Percentiles rank a stretch among this genome's conserved stretches.
phyloP scores from a whole-genome alignment of 2,888 invertebrate species.

The Andricus quercusramuli region DNA sequence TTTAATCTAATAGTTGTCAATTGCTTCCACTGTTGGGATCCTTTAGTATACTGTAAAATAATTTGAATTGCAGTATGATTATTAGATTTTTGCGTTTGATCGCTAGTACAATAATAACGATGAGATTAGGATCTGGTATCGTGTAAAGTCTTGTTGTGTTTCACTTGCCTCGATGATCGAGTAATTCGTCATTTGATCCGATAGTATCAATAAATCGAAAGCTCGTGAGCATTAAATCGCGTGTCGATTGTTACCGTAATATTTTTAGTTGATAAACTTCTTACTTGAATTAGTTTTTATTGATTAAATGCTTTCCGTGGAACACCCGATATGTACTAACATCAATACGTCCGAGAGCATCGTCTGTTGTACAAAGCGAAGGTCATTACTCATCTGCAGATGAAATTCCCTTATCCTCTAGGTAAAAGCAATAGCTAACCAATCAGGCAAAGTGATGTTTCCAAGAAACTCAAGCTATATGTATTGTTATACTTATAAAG shows the following conservation, averaged over 20 bases:
- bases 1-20: no score
- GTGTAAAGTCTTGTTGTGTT: background rate
- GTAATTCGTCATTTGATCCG: slow-evolving; percentile 45
- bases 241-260: background rate
- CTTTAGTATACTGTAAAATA: background rate
- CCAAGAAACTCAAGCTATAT: slow-evolving; percentile 31
- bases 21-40: no score
- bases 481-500: background rate
- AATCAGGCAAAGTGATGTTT: slow-evolving; percentile 19
- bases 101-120: slow-evolving; percentile 11
- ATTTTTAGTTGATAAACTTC: background rate
- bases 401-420: slow-evolving; percentile 33
- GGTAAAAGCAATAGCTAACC: slow-evolving; percentile 12
- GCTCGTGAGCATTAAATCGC: background rate
- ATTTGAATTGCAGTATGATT: background rate
- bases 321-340: slow-evolving; percentile 15
- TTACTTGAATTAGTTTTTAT: background rate
- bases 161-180: background rate
- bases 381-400: slow-evolving; percentile 20
- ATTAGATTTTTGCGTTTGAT: slow-evolving; percentile 11
- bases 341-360: background rate
- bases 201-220: slow-evolving; percentile 48
- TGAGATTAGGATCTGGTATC: slow-evolving; percentile 5
- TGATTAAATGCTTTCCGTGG: background rate
- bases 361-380: slow-evolving; percentile 22